Conservation (phyloP, 2,888 invertebrate species). For the Lepetodrilus schrolli region DNA sequence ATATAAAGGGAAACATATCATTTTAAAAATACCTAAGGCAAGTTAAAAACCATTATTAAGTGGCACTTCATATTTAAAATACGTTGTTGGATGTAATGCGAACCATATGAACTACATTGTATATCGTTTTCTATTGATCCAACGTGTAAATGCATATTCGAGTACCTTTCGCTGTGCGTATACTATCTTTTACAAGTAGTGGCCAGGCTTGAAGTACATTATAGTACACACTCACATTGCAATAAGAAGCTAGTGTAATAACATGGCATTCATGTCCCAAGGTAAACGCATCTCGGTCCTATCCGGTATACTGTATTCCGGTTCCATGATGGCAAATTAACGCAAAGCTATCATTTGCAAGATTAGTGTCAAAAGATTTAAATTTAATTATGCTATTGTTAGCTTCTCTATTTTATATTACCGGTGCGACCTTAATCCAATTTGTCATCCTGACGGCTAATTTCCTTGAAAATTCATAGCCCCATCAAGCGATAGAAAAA, state of each 20-base stretch:
- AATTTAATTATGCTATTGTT: slow-evolving; percentile 23
- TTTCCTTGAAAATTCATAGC: slow-evolving; percentile 20
- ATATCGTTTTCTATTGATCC: no score
- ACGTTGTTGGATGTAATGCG: no score
- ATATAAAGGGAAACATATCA: no score
- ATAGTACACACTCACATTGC: no score
- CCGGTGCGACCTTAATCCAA: background rate
- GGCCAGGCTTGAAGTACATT: no score
- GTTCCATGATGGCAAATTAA: background rate
- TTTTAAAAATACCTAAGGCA: no score
- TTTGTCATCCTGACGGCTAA: background rate
- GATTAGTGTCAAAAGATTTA: slow-evolving; percentile 27
- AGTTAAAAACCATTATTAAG: no score
- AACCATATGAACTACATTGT: no score
- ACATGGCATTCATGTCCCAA: background rate
- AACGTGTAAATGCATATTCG: no score
- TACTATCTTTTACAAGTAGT: no score
- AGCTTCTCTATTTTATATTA: background rate
- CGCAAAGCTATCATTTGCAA: slow-evolving; percentile 21
- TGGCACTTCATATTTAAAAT: no score
- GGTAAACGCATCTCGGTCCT: background rate
- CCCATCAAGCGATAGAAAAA: slow-evolving; percentile 21
- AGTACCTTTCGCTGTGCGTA: no score
- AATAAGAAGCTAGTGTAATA: background rate
- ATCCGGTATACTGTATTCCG: background rate